Evolutionary conservation across 1,140 invertebrate genomes (phyloP).

Genomic region (Diachasma alloeum): DNA sequence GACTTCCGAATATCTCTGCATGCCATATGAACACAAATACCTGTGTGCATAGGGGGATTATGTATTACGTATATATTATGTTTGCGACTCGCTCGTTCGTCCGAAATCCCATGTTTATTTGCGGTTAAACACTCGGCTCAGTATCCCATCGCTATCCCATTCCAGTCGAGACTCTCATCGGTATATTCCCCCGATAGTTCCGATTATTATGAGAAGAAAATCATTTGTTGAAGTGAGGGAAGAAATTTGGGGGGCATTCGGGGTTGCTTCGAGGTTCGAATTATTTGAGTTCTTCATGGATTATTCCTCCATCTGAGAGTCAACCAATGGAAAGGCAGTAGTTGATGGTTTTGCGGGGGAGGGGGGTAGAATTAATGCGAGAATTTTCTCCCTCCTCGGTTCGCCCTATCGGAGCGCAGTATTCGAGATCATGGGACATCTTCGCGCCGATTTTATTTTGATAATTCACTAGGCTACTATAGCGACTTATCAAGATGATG

Average conservation of each 20-base stretch:
- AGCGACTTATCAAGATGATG: too few relatives aligned
- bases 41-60: slow-evolving; percentile 33
- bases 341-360: too few relatives aligned
- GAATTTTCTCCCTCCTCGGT: too few relatives aligned
- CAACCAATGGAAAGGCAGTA: too few relatives aligned
- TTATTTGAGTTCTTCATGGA: too few relatives aligned
- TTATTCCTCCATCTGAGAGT: too few relatives aligned
- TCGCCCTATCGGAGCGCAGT: too few relatives aligned
- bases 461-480: too few relatives aligned
- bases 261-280: too few relatives aligned
- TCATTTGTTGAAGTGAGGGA: neutral
- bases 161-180: neutral
- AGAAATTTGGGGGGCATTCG: neutral
- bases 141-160: slow-evolving; percentile 12
- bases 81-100: slow-evolving; percentile 28
- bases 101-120: slow-evolving; percentile 38
- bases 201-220: neutral
- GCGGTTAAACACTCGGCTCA: slow-evolving; percentile 32
- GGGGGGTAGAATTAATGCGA: too few relatives aligned
- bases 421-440: too few relatives aligned
- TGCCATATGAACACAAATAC: slow-evolving; percentile 24
- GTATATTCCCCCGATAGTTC: neutral
- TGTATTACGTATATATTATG: slow-evolving; percentile 37
- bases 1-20: slow-evolving; percentile 13
- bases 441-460: too few relatives aligned